Percentiles rank a stretch among this genome's conserved stretches.
These are phyloP conservation scores for Spheniscus mendiculus DNA, from an alignment of 2,113 vertebrate species.

Conservation along the genomic window DNA sequence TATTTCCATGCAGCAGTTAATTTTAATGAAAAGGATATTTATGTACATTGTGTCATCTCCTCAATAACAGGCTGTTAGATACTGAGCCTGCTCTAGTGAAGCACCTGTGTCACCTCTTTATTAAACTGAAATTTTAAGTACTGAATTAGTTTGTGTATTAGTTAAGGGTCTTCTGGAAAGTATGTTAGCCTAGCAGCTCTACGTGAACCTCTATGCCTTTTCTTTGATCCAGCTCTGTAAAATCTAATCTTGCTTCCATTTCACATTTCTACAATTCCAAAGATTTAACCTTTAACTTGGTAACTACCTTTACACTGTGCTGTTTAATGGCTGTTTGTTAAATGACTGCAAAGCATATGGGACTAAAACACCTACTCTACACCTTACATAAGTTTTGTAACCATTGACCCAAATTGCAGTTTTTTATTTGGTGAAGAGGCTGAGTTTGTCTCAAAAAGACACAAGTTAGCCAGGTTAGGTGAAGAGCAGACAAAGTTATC, in stretches of 20 bases:
- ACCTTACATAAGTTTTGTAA: not conserved
- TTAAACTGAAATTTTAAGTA: not conserved
- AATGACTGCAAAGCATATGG: not conserved
- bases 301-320: not conserved
- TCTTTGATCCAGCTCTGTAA: not conserved
- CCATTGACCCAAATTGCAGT: not conserved
- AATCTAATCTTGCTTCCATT: not conserved
- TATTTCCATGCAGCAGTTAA: not conserved
- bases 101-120: not conserved
- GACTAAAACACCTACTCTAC: not conserved
- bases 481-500: not conserved
- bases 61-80: not conserved
- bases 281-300: not conserved
- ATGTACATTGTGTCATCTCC: not conserved
- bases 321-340: not conserved
- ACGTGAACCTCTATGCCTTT: not conserved
- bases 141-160: not conserved
- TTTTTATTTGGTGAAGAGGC: not conserved
- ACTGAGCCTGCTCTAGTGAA: not conserved
- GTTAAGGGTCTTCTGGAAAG: not conserved
- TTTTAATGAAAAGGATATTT: not conserved
- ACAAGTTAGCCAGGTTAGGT: not conserved
- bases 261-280: not conserved
- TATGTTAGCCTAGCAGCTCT: not conserved
- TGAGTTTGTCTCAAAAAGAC: conserved; percentile 6